Conservation (phyloP, 2,113 vertebrate genomes). For the Atractosteus spatula region DNA sequence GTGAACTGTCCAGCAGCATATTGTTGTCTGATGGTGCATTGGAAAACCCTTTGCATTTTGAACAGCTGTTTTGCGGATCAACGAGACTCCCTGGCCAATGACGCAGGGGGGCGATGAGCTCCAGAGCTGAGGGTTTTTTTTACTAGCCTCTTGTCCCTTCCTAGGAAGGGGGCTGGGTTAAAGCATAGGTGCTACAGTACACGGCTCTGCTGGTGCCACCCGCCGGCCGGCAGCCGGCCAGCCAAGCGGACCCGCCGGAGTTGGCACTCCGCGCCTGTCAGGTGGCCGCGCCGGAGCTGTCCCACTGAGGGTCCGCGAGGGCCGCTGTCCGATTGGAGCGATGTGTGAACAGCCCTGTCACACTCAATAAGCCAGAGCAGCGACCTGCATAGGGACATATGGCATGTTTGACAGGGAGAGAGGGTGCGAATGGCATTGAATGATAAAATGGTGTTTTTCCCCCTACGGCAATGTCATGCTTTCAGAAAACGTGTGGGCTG, state of each 20-base stretch:
- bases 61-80: too few relatives aligned
- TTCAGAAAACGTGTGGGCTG: slow-evolving; percentile 66
- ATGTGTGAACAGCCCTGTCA: slow-evolving; percentile 74
- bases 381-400: slow-evolving; percentile 72
- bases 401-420: slow-evolving; percentile 72
- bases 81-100: too few relatives aligned
- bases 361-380: slow-evolving; percentile 68
- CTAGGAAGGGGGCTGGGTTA: too few relatives aligned
- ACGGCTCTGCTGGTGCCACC: slow-evolving; percentile 45
- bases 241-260: slow-evolving; percentile 53
- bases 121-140: too few relatives aligned
- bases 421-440: slow-evolving; percentile 72
- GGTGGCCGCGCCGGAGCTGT: slow-evolving; percentile 58
- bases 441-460: slow-evolving; percentile 72
- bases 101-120: too few relatives aligned
- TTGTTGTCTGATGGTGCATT: too few relatives aligned
- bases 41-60: too few relatives aligned
- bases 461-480: slow-evolving; percentile 71
- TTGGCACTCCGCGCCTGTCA: slow-evolving; percentile 65
- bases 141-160: too few relatives aligned
- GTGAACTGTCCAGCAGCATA: too few relatives aligned
- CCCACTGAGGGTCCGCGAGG: slow-evolving; percentile 47
- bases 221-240: slow-evolving; percentile 45
- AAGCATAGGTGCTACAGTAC: too few relatives aligned
- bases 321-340: slow-evolving; percentile 68